Evolutionary conservation across 2,888 invertebrate species (phyloP).

Genomic region (Lumbricus terrestris): DNA sequence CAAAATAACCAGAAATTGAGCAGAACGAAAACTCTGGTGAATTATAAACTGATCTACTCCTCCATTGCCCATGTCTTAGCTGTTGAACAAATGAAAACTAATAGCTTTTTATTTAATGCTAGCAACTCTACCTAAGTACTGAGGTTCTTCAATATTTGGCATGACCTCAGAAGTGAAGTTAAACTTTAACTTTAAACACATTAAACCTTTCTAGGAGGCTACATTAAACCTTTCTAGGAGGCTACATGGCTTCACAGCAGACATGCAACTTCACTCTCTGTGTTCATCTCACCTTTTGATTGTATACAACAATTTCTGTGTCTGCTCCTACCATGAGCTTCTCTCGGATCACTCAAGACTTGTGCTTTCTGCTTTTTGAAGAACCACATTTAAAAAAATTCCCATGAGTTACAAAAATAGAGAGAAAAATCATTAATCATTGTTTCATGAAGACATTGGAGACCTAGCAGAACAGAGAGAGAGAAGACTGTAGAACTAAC

Average conservation of each 20-base stretch:
- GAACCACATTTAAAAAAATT: neutral
- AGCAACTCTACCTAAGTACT: neutral
- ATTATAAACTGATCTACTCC: neutral
- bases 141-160: neutral
- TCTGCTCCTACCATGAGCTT: neutral
- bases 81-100: neutral
- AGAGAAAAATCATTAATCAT: neutral
- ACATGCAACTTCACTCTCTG: neutral
- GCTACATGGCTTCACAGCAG: neutral
- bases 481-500: conserved; percentile 15
- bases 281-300: too few relatives aligned
- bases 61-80: neutral
- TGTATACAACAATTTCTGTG: neutral
- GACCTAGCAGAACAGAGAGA: neutral
- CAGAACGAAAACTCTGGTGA: neutral
- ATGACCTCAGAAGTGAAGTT: neutral
- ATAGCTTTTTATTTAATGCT: neutral
- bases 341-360: neutral
- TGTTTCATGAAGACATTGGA: neutral
- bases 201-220: neutral
- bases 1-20: neutral
- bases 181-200: too few relatives aligned
- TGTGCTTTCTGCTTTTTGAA: neutral
- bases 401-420: neutral
- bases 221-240: neutral